phyloP scores from a whole-genome alignment of 2,888 invertebrate genomes.

The Hirtodrosophila alboralis region DNA sequence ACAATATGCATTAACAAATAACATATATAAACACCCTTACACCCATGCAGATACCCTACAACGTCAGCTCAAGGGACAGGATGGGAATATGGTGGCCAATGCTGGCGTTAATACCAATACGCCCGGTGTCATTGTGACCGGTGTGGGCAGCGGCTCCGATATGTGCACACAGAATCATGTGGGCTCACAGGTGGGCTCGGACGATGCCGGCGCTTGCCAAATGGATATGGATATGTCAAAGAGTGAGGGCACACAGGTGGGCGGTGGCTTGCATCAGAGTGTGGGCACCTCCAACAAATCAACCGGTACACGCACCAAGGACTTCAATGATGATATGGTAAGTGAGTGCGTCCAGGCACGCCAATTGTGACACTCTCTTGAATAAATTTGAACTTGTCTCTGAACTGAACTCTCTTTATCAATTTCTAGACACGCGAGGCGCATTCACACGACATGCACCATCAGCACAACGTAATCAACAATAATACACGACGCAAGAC shows the following conservation, averaged over 20 bases:
- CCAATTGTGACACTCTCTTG: conserved; percentile 11
- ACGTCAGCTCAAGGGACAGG: conserved; percentile 89
- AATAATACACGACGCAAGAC: conserved; percentile 92
- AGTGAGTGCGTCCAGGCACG: conserved; percentile 41
- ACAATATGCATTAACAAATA: conserved; percentile 1
- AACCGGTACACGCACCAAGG: conserved; percentile 87
- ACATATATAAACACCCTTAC: not conserved
- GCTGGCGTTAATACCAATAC: conserved; percentile 74
- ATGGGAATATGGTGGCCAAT: conserved; percentile 83
- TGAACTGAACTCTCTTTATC: conserved; percentile 4
- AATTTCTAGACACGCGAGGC: conserved; percentile 86
- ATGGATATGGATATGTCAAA: conserved; percentile 87
- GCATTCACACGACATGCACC: conserved; percentile 88
- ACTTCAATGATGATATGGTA: conserved; percentile 88
- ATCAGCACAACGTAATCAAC: conserved; percentile 89
- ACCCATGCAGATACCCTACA: conserved; percentile 85
- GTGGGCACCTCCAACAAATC: conserved; percentile 87
- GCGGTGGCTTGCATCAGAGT: conserved; percentile 87
- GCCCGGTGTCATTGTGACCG: conserved; percentile 70
- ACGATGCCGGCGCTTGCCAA: conserved; percentile 83
- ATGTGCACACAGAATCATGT: conserved; percentile 89
- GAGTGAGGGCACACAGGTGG: conserved; percentile 93
- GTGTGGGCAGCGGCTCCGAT: conserved; percentile 84
- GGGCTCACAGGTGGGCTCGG: conserved; percentile 86
- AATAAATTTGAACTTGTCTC: conserved; percentile 1